Conservation (phyloP, 2,797 vertebrate species). For the Rachycentron canadum region DNA sequence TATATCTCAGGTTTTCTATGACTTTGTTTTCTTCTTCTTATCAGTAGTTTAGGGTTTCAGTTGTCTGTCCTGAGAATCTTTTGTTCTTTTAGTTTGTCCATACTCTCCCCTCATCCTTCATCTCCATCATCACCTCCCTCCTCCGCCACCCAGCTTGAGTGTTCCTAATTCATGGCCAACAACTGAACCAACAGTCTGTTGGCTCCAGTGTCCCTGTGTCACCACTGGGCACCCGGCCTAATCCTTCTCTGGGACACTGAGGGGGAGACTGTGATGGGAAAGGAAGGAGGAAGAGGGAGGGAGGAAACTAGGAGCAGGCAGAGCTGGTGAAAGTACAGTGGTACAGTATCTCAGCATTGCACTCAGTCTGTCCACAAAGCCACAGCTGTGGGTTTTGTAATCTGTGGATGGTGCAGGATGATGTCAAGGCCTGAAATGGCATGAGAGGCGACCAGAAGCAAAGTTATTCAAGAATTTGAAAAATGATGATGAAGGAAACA, state of each 20-base stretch:
- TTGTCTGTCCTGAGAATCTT: conserved; percentile 15
- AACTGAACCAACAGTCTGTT: conserved; percentile 74
- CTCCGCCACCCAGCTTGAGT: conserved; percentile 31
- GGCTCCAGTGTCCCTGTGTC: conserved; percentile 67
- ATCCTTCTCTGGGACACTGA: conserved; percentile 63
- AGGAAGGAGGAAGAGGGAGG: conserved; percentile 18
- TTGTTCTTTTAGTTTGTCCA: conserved; percentile 31
- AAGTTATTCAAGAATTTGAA: neutral
- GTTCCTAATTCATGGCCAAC: conserved; percentile 58
- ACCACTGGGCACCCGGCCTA: conserved; percentile 74
- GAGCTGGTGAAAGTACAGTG: conserved; percentile 30
- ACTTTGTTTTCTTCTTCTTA: conserved; percentile 14
- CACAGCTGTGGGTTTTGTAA: conserved; percentile 15
- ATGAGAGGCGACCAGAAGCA: neutral
- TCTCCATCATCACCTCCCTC: conserved; percentile 42
- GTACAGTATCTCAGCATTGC: conserved; percentile 41
- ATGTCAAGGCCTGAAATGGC: conserved; percentile 15
- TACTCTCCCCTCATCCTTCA: conserved; percentile 28
- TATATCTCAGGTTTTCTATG: neutral
- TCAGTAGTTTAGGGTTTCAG: conserved; percentile 25
- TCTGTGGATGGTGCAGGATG: conserved; percentile 26
- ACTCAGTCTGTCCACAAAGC: conserved; percentile 16
- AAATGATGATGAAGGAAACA: conserved; percentile 3
- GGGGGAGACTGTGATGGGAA: conserved; percentile 29
- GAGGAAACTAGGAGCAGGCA: conserved; percentile 26